These are phyloP conservation scores for Epicampocera succincta DNA, from an alignment of 2,888 invertebrate species.

Conservation along the genomic window DNA sequence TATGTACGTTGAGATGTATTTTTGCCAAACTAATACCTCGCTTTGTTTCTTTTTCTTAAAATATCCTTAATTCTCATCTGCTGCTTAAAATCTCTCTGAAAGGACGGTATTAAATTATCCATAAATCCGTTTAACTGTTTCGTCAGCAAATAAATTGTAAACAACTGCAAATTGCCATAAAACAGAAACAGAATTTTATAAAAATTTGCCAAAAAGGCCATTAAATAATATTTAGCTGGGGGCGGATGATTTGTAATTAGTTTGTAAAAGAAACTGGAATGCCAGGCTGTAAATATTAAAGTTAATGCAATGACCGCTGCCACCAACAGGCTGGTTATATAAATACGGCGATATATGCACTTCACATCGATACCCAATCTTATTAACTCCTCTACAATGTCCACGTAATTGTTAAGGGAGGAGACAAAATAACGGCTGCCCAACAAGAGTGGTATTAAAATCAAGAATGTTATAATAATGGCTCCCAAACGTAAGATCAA, in stretches of 20 bases:
- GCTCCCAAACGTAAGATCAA: constrained; percentile 69
- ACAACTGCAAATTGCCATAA: constrained; percentile 68
- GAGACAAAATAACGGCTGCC: constrained; percentile 51
- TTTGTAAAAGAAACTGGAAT: constrained; percentile 72
- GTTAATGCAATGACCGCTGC: background rate
- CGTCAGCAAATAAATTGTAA: constrained; percentile 64
- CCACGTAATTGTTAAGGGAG: constrained; percentile 65
- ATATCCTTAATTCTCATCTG: background rate
- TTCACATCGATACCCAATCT: constrained; percentile 67
- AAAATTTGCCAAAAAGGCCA: constrained; percentile 70
- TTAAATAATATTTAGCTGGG: constrained; percentile 66
- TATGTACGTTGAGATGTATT: too few species aligned
- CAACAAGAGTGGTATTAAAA: constrained; percentile 67
- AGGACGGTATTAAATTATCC: constrained; percentile 38
- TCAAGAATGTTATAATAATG: constrained; percentile 66
- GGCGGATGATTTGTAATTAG: constrained; percentile 68
- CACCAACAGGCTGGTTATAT: constrained; percentile 7
- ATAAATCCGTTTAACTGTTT: constrained; percentile 69
- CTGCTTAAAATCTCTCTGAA: constrained; percentile 5
- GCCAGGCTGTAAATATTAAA: constrained; percentile 69
- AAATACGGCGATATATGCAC: constrained; percentile 61
- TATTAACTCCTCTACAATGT: constrained; percentile 58
- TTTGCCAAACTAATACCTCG: too few species aligned
- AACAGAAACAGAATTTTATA: constrained; percentile 71
- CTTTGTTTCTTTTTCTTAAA: background rate